A percentile compares a stretch with the other conserved stretches of the same genome.
phyloP scores from a whole-genome alignment of 2,888 invertebrate species.

The Melinaea menophilus region DNA sequence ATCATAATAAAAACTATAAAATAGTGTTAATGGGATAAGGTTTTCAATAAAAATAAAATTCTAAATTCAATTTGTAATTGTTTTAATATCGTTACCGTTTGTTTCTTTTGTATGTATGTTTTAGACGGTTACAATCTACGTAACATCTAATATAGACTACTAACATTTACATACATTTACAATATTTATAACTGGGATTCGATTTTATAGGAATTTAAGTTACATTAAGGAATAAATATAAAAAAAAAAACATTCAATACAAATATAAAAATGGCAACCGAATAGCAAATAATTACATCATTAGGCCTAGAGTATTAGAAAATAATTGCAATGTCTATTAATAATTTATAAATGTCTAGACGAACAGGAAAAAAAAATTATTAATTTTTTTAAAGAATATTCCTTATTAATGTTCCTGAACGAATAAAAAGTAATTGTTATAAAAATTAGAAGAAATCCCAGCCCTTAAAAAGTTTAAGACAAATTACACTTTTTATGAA shows the following conservation, averaged over 20 bases:
- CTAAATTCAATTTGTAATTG: constrained; percentile 59
- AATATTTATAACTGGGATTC: constrained; percentile 64
- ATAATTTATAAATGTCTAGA: not conserved
- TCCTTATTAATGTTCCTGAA: not conserved
- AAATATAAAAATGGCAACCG: constrained; percentile 15
- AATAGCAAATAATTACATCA: constrained; percentile 10
- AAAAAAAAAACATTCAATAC: constrained; percentile 12
- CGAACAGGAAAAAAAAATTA: no score
- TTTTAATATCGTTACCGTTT: constrained; percentile 61
- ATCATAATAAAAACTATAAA: no score
- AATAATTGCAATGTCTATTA: constrained; percentile 2
- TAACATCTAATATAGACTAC: constrained; percentile 74
- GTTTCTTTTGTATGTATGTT: constrained; percentile 56
- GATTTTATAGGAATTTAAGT: constrained; percentile 39
- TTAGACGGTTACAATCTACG: constrained; percentile 71
- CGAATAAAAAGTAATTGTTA: constrained; percentile 29
- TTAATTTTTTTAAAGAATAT: no score
- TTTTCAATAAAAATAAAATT: constrained; percentile 34
- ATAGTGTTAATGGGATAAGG: no score
- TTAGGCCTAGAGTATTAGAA: constrained; percentile 20
- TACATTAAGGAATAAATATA: constrained; percentile 16
- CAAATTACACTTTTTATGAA: constrained; percentile 36
- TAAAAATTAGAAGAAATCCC: constrained; percentile 36
- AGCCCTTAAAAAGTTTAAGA: constrained; percentile 34
- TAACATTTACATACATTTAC: constrained; percentile 74